phyloP scores from a whole-genome alignment of 2,797 vertebrate species.

The Phalanger gymnotis region DNA sequence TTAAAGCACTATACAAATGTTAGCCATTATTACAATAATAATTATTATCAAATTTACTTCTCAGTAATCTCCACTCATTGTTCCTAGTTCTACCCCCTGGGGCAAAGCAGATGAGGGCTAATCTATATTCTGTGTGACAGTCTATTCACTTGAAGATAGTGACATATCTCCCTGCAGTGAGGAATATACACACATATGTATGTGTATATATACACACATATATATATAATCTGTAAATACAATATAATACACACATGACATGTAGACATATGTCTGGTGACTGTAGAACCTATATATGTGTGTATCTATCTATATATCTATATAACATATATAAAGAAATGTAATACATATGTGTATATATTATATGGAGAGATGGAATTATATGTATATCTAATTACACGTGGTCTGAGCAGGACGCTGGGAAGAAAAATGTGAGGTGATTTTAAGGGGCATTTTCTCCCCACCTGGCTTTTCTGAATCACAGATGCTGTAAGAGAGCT shows the following conservation, averaged over 20 bases:
- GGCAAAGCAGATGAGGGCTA: background rate
- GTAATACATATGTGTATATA: background rate
- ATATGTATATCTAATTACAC: background rate
- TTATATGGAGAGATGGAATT: background rate
- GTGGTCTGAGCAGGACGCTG: background rate
- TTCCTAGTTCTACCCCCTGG: background rate
- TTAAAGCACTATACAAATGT: background rate
- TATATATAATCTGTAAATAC: too few species aligned
- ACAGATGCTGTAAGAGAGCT: conserved; percentile 1
- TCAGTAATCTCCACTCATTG: background rate
- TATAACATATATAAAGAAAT: background rate
- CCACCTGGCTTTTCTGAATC: conserved; percentile 3
- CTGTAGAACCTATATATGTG: background rate
- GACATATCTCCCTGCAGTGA: background rate
- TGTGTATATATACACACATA: background rate
- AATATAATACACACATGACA: too few species aligned
- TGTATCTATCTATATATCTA: background rate
- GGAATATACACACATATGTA: background rate
- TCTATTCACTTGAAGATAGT: background rate
- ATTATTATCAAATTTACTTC: background rate
- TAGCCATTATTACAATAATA: background rate
- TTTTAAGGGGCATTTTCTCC: background rate
- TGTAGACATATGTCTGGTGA: background rate
- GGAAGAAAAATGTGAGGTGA: background rate
- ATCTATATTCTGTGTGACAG: background rate